Base-by-base conservation (phyloP, 1,140 invertebrate genomes). In the Lepidurus arcticus region DNA sequence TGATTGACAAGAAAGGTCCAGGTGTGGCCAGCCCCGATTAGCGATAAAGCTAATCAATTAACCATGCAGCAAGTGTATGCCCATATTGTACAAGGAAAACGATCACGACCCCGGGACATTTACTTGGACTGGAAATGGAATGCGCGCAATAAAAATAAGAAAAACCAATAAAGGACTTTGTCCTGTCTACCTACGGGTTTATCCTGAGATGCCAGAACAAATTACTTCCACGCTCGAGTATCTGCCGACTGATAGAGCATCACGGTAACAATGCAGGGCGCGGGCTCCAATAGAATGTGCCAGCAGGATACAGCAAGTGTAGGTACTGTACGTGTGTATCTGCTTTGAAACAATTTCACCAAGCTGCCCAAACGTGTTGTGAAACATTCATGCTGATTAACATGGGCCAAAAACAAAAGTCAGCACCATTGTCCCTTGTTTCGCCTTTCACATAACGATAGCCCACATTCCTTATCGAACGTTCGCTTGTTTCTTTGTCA, bases 21-120 rank as follows among this genome's bases (percentile, higher is more conserved):
- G 53, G 53, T 65, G 53, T 65, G 53, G 53, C 53, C 53, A 16
- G 4, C 2, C 47, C 53, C 21, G 53, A 65, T 65, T 65, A 65
- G 53, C 9, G 53, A 65, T 65, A 65, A 65, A 65, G 53, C 53
- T 65, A 65, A 65, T 65, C 53, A 65, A 65, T 65, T 65, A 65
- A 65, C 53, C 53, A 65, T n/a, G 53, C 21, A 47, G 21, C 21
- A 21, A 65, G 53, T 65, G 53, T 65, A 13, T 65, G 16, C 7
- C 0, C 21, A 21, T 65, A 65, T 65, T 13, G 53, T 21, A 65
- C 13, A 65, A n/a, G 21, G 21, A 47, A 65, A 21, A 65, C n/a
- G 53, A 65, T 65, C 53, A 65, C 2, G n/a, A 16, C 53, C 9
- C 1, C n/a, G 34, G 34, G 53, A 65, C 53, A 65, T 16, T 65